These are phyloP conservation scores for Zaprionus davidi DNA, from an alignment of 1,140 invertebrate genomes.

Conservation along the genomic window DNA sequence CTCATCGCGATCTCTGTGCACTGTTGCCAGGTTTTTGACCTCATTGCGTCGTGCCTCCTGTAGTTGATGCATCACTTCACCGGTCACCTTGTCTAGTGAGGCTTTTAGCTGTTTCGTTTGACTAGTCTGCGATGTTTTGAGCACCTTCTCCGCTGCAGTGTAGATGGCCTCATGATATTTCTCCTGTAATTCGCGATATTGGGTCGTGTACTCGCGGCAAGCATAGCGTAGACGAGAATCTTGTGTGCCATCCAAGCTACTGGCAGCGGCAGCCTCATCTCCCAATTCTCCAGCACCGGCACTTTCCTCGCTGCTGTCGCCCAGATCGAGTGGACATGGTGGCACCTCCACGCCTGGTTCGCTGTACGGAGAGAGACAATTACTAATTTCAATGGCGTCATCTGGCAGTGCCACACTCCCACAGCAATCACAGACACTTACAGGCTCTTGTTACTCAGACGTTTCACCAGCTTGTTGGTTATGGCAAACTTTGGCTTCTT, in stretches of 20 bases:
- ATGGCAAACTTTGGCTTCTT: slow-evolving; percentile 90
- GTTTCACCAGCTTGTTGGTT: slow-evolving; percentile 90
- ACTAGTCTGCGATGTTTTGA: slow-evolving; percentile 90
- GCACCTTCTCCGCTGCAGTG: slow-evolving; percentile 90
- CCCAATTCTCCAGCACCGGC: slow-evolving; percentile 68
- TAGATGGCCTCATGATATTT: slow-evolving; percentile 93
- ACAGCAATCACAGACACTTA: slow-evolving; percentile 85
- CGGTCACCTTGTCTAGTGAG: slow-evolving; percentile 90
- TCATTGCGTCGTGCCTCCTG: slow-evolving; percentile 93
- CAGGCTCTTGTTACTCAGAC: slow-evolving; percentile 93
- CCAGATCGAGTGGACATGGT: slow-evolving; percentile 72
- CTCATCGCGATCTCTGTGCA: slow-evolving; percentile 95
- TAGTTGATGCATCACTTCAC: slow-evolving; percentile 92
- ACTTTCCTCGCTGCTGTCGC: slow-evolving; percentile 81
- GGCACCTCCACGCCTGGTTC: slow-evolving; percentile 83
- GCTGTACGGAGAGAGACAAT: slow-evolving; percentile 76
- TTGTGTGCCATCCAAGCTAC: slow-evolving; percentile 87
- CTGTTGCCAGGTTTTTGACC: slow-evolving; percentile 92
- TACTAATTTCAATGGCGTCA: slow-evolving; percentile 77
- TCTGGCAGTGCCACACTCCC: slow-evolving; percentile 53
- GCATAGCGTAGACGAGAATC: slow-evolving; percentile 88
- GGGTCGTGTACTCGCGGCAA: slow-evolving; percentile 89
- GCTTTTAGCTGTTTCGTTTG: slow-evolving; percentile 91
- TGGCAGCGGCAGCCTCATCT: slow-evolving; percentile 84
- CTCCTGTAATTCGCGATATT: slow-evolving; percentile 92